These are phyloP conservation scores for Bryconaethiops microstoma DNA, from an alignment of 2,797 vertebrate genomes.

Conservation along the genomic window DNA sequence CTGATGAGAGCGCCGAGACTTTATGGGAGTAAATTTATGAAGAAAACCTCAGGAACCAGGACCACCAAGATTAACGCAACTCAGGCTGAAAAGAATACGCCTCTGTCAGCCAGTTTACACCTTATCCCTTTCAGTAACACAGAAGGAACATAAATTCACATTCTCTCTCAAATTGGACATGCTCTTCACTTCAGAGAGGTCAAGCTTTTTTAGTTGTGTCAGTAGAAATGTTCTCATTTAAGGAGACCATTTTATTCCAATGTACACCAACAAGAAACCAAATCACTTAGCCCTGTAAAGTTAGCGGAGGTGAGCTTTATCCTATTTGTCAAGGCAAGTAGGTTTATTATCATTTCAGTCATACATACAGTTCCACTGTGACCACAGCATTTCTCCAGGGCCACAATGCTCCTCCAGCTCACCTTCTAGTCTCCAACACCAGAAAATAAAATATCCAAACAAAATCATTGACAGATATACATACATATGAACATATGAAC, in stretches of 20 bases:
- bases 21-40: conserved; percentile 41
- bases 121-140: conserved; percentile 11
- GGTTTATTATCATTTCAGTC: too few species aligned
- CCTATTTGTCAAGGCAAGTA: too few species aligned
- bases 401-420: too few species aligned
- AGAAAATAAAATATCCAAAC: too few species aligned
- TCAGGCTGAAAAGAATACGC: conserved; percentile 28
- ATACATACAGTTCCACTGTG: too few species aligned
- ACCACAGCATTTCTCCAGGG: too few species aligned
- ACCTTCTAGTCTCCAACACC: too few species aligned
- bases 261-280: neutral
- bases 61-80: conserved; percentile 40
- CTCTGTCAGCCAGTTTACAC: neutral
- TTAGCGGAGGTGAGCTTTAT: neutral
- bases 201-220: neutral
- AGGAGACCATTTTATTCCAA: neutral
- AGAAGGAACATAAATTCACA: conserved; percentile 19
- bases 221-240: neutral
- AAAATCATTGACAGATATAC: too few species aligned
- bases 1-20: conserved; percentile 36
- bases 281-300: neutral
- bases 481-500: too few species aligned
- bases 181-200: neutral
- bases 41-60: conserved; percentile 34
- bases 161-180: conserved; percentile 3